Base-by-base conservation (phyloP, 2,113 vertebrate species). In the Indicator maculatus region DNA sequence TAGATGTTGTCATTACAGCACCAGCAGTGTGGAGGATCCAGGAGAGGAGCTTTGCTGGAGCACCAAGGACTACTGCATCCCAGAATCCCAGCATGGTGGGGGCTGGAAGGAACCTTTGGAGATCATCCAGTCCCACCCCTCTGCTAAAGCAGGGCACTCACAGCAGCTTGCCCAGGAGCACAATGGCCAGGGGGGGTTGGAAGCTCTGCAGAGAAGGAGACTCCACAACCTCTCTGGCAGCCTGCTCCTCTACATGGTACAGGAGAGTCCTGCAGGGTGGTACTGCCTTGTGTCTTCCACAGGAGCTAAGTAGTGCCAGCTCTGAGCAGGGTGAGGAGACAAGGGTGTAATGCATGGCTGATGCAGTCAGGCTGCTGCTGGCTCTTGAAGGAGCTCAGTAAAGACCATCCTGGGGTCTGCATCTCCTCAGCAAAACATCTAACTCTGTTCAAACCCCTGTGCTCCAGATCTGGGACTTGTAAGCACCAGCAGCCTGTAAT, bases 311-410 rank as follows among this genome's bases (percentile, higher is more conserved):
- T 33, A n/a, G 58, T 84, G 36, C 8, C 53, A 26, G 10, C 23
- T 69, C 33, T 87, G 33, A 72, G 21, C 24, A 31, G 31, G 59
- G 30, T 1, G 8, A 53, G 73, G 30, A 65, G 38, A 47, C 2
- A 2, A 28, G 44, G 13, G 4, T 27, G 7, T 5, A 23, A n/a
- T 4, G 17, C 1, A 1, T 21, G 30, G 69, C 21, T 1, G 2
- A 36, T 19, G 7, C 36, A 65, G 78, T 45, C 13, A 38, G 44
- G 17, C 39, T 45, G 52, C 38, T 83, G 36, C 28, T 7, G 3
- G 15, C 5, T 90, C 41, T 23, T 0, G 0, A 76, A 38, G 0
- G 0, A 8, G 8, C 60, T 41, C 33, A 10, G 45, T n/a, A 41
- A 52, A 56, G 9, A 45, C 31, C 26, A 19, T 14, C 28, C 28